Base-by-base conservation (phyloP, 2,888 invertebrate genomes). In the Epinotia bilunana region DNA sequence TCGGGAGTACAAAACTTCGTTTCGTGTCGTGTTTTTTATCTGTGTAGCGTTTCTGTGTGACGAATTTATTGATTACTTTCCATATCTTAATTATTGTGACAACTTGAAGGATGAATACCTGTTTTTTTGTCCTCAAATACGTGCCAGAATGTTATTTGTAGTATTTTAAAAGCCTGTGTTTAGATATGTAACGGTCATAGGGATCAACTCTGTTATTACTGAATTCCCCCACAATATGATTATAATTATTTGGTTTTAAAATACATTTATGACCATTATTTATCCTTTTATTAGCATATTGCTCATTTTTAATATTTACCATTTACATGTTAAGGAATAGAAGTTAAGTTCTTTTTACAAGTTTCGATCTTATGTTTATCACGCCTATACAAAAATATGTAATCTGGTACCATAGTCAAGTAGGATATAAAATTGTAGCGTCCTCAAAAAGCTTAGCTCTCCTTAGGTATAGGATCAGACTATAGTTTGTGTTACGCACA, bases 241-340 rank as follows among this genome's bases (percentile, higher is more conserved):
- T 80, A 71, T 60, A 13, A 74, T 81, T 84, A 86, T 87, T 86
- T 87, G 83, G 83, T 87, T 86, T 89, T 84, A 85, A 87, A 88
- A 82, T 89, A 74, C 70, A 64, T 74, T 70, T 53, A 87, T 87
- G 90, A 90, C 87, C 89, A 89, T 89, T 92, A 92, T 93, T 92
- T 92, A 92, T 90, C 91, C 89, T 83, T 85, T 85, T 88, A 85
- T 88, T 92, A 90, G 91, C 90, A 84, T 89, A 87, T 92, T 93
- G 93, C 93, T 93, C 93, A 93, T 91, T 91, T 89, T 85, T 89
- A 91, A 90, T 91, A 91, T 91, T 89, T 92, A 92, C 91, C 92
- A 91, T 90, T 91, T 83, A 90, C 86, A 88, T 84, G 80, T 86
- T 91, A 90, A 87, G 88, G 84, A 80, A 85, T 91, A 91, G 87